These are phyloP conservation scores for Noturus placidus DNA, from an alignment of 2,113 vertebrate genomes.

Conservation along the genomic window DNA sequence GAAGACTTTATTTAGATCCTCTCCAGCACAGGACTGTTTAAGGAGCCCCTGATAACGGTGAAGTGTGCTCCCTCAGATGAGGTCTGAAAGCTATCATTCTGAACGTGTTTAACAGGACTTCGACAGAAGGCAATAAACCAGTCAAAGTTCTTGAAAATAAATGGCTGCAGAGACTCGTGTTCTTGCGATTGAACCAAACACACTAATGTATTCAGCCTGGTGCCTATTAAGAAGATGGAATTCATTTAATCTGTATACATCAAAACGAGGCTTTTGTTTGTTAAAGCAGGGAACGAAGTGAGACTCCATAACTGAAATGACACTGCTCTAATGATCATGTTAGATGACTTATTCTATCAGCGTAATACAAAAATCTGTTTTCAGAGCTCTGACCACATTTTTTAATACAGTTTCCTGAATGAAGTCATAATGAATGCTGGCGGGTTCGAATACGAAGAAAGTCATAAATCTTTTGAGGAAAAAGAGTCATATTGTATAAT, in stretches of 20 bases:
- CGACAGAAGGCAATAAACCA: constrained; percentile 20
- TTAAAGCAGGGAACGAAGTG: background rate
- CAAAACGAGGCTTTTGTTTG: constrained; percentile 9
- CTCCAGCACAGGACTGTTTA: background rate
- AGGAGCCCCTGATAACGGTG: background rate
- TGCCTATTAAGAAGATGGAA: constrained; percentile 22
- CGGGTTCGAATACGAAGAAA: background rate
- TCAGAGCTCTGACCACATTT: background rate
- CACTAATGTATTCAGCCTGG: constrained; percentile 21
- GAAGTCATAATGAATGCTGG: background rate
- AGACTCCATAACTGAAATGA: constrained; percentile 15
- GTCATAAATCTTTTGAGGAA: background rate
- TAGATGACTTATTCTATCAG: background rate
- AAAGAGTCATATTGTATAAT: background rate
- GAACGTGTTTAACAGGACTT: constrained; percentile 10
- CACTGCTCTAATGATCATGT: background rate
- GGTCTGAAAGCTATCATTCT: background rate
- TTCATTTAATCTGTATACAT: constrained; percentile 30
- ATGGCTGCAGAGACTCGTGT: background rate
- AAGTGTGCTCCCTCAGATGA: constrained; percentile 14
- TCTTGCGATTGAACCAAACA: constrained; percentile 17
- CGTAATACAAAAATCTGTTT: background rate
- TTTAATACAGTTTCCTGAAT: background rate
- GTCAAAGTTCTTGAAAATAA: constrained; percentile 12
- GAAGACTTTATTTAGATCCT: constrained; percentile 21